phyloP scores from a whole-genome alignment of 2,113 vertebrate species.

The Xenopus borealis region DNA sequence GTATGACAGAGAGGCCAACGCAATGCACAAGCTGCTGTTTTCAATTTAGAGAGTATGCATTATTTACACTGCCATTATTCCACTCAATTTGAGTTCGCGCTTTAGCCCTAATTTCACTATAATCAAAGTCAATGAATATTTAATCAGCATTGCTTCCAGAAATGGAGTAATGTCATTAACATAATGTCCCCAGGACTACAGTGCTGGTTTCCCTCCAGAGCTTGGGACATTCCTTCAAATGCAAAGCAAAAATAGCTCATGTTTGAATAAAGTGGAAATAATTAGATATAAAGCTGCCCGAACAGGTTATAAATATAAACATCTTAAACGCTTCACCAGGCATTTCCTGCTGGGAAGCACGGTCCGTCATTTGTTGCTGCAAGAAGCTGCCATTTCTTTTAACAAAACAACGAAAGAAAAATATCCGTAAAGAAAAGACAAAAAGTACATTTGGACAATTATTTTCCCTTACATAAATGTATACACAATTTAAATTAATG shows the following conservation, averaged over 20 bases:
- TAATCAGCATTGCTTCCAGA: conserved; percentile 85
- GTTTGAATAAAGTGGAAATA: conserved; percentile 31
- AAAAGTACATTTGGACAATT: too few relatives aligned
- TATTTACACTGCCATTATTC: conserved; percentile 87
- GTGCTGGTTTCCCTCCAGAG: conserved; percentile 70
- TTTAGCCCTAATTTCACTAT: conserved; percentile 87
- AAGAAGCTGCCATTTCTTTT: background rate
- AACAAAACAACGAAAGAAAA: background rate
- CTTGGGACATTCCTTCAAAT: conserved; percentile 53
- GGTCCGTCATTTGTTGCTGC: background rate
- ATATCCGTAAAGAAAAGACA: background rate
- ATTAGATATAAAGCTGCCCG: conserved; percentile 24
- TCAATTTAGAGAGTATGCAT: conserved; percentile 85
- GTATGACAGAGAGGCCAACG: conserved; percentile 63
- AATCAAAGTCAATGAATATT: conserved; percentile 92
- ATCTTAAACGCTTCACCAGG: conserved; percentile 11
- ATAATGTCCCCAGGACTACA: conserved; percentile 79
- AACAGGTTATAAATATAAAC: conserved; percentile 18
- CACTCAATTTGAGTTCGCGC: conserved; percentile 80
- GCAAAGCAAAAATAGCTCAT: conserved; percentile 1
- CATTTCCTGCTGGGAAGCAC: background rate
- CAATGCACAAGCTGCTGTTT: conserved; percentile 74
- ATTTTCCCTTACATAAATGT: too few relatives aligned
- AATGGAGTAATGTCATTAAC: conserved; percentile 85
- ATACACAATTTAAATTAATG: too few relatives aligned